Conservation (phyloP, 2,888 invertebrate species). For the Autographa pulchrina region DNA sequence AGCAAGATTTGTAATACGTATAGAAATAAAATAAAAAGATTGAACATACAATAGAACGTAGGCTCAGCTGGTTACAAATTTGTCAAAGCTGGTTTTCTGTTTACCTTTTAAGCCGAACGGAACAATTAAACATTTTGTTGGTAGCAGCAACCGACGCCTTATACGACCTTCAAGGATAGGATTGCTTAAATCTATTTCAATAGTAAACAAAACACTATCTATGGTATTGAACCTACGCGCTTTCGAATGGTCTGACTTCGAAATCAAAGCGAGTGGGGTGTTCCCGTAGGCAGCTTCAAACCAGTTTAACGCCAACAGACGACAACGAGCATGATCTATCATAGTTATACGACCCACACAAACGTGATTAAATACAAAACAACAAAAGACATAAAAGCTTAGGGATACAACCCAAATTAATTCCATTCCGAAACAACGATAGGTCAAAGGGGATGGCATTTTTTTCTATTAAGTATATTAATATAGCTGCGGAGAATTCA, state of each 20-base stretch:
- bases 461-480: constrained; percentile 66
- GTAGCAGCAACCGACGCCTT: background rate
- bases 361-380: constrained; percentile 42
- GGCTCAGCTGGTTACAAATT: constrained; percentile 5
- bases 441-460: constrained; percentile 55
- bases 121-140: constrained; percentile 2
- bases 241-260: constrained; percentile 15
- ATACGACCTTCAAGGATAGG: background rate
- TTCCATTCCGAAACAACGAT: constrained; percentile 49
- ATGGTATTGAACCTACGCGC: constrained; percentile 34
- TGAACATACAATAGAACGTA: background rate
- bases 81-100: constrained; percentile 1
- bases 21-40: background rate
- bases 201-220: constrained; percentile 1
- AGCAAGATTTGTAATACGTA: background rate
- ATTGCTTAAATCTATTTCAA: constrained; percentile 10
- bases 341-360: constrained; percentile 43
- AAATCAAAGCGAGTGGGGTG: constrained; percentile 42
- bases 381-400: constrained; percentile 49
- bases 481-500: constrained; percentile 58
- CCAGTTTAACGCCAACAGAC: constrained; percentile 44
- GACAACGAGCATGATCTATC: constrained; percentile 41
- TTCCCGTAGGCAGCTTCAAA: constrained; percentile 43
- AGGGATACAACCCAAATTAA: constrained; percentile 49
- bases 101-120: background rate